These are phyloP conservation scores for Pipistrellus nathusii DNA, from an alignment of 2,797 vertebrate species.

Conservation along the genomic window DNA sequence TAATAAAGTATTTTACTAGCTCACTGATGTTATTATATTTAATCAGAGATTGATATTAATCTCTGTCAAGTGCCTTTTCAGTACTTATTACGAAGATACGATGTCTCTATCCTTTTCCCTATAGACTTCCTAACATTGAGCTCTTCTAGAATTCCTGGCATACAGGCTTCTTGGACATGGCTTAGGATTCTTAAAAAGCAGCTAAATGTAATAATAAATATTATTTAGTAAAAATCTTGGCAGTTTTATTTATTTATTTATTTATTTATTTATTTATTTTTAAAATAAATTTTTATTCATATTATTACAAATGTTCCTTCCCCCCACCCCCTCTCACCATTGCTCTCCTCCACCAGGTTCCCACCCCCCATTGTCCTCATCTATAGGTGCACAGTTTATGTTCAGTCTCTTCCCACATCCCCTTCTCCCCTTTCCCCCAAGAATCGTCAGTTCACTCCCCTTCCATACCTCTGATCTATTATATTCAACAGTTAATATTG, in stretches of 20 bases:
- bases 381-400: no score
- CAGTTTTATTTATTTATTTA: constrained; percentile 62
- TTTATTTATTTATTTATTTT: constrained; percentile 62
- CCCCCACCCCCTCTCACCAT: no score
- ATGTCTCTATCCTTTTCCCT: constrained; percentile 14
- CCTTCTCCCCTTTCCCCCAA: no score
- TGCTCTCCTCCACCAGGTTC: no score
- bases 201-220: neutral
- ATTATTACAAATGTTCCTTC: no score
- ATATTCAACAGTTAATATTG: no score
- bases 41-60: constrained; percentile 51
- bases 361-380: no score
- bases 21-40: constrained; percentile 24
- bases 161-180: neutral
- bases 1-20: neutral
- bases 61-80: constrained; percentile 48
- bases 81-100: constrained; percentile 2
- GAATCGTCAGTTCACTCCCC: no score
- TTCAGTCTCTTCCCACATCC: no score
- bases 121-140: constrained; percentile 3
- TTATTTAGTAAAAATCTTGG: constrained; percentile 35
- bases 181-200: constrained; percentile 39
- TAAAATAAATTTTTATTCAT: no score
- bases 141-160: constrained; percentile 26
- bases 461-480: no score